These are phyloP conservation scores for Plecotus auritus DNA, from an alignment of 2,113 vertebrate genomes.

Conservation along the genomic window DNA sequence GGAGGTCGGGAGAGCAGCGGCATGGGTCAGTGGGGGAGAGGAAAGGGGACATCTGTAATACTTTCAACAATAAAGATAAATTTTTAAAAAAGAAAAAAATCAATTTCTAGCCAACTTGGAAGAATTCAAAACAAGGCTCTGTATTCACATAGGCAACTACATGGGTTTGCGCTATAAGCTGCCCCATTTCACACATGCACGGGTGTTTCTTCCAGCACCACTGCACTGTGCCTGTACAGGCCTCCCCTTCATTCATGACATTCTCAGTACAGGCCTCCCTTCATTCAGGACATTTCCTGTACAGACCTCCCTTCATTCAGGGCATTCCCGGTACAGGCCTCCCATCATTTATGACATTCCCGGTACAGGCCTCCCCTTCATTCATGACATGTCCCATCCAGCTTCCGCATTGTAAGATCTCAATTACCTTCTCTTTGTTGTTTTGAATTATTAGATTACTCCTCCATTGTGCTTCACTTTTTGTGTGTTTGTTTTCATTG, in stretches of 20 bases:
- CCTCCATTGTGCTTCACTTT: background rate
- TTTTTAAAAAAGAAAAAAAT: background rate
- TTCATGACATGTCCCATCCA: background rate
- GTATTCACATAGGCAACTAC: background rate
- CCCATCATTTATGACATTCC: no score
- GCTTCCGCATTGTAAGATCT: background rate
- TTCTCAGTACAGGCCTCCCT: background rate
- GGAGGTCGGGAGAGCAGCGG: no score
- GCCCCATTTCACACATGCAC: background rate
- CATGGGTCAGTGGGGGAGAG: no score
- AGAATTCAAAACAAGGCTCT: background rate
- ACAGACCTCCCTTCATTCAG: no score
- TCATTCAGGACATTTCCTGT: no score
- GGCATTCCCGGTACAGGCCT: no score
- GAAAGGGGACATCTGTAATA: no score
- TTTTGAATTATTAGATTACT: background rate
- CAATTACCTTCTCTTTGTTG: background rate
- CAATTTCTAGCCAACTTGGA: background rate
- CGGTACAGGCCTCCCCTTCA: background rate
- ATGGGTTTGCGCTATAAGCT: background rate
- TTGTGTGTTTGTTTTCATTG: background rate
- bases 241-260: background rate
- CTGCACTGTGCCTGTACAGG: rapidly evolving
- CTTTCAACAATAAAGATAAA: background rate
- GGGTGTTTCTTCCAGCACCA: no score